These are phyloP conservation scores for Zele albiditarsus DNA, from an alignment of 2,888 invertebrate species.

Conservation along the genomic window DNA sequence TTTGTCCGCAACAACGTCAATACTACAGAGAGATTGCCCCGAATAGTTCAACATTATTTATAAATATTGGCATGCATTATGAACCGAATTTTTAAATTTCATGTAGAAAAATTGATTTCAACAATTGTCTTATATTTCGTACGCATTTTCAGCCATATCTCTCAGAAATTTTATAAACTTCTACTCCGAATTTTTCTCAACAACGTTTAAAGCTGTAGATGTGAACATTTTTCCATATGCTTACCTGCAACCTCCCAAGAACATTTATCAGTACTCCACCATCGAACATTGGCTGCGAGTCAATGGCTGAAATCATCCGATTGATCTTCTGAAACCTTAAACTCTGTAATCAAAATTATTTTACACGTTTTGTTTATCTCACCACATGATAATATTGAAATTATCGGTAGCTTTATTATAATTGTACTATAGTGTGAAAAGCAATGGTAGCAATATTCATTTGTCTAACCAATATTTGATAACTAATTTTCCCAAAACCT, in stretches of 20 bases:
- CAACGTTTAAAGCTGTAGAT: background rate
- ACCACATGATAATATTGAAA: too few relatives aligned
- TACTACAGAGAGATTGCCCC: constrained; percentile 56
- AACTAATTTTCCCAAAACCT: too few relatives aligned
- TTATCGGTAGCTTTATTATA: too few relatives aligned
- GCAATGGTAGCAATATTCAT: too few relatives aligned
- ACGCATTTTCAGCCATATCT: background rate
- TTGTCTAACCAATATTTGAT: too few relatives aligned
- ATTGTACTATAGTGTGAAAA: too few relatives aligned
- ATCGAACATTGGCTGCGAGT: constrained; percentile 98
- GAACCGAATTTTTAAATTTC: background rate
- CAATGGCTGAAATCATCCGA: constrained; percentile 92
- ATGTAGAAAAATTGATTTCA: background rate
- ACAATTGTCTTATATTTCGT: background rate
- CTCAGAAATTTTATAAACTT: constrained; percentile 15
- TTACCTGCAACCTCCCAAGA: constrained; percentile 95
- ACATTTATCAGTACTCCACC: constrained; percentile 97
- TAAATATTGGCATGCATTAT: constrained; percentile 8
- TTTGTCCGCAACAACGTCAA: constrained; percentile 56
- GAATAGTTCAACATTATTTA: constrained; percentile 5
- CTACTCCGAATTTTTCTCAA: background rate
- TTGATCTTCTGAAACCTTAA: constrained; percentile 94
- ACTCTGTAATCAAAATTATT: constrained; percentile 78
- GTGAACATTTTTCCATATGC: constrained; percentile 46
- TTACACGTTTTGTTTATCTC: background rate